A percentile compares a stretch with the other conserved stretches of the same genome.
Conservation (phyloP, 2,113 vertebrate genomes). For the Hemicordylus capensis region DNA sequence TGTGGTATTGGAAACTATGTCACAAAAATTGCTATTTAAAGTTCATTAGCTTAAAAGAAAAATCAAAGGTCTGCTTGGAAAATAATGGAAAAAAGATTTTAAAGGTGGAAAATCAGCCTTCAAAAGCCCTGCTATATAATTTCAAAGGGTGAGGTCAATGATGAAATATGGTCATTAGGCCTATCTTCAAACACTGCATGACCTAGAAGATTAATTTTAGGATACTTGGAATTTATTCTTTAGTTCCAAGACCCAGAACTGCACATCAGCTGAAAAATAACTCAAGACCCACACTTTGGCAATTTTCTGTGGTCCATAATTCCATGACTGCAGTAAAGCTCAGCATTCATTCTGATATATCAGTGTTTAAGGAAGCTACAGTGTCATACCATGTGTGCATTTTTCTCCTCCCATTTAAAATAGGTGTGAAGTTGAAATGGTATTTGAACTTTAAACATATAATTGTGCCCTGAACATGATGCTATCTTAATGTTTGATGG, state of each 20-base stretch:
- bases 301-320: not conserved
- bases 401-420: no score
- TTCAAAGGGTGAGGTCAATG: constrained; percentile 33
- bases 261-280: not conserved
- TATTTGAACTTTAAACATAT: not conserved
- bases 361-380: not conserved
- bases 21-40: constrained; percentile 46
- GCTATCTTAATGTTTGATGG: no score
- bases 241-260: not conserved
- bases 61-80: constrained; percentile 21
- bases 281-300: not conserved
- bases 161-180: not conserved
- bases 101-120: constrained; percentile 21
- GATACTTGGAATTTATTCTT: not conserved
- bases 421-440: not conserved
- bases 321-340: not conserved
- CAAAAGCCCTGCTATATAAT: constrained; percentile 16
- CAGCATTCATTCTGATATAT: not conserved
- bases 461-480: no score
- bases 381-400: no score
- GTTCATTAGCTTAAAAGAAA: constrained; percentile 22
- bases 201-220: not conserved
- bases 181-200: constrained; percentile 27
- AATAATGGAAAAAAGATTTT: constrained; percentile 26
- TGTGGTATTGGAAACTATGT: constrained; percentile 44